A percentile compares a stretch with the other conserved stretches of the same genome.
Conservation (phyloP, 1,140 invertebrate genomes). For the Apolygus lucorum region DNA sequence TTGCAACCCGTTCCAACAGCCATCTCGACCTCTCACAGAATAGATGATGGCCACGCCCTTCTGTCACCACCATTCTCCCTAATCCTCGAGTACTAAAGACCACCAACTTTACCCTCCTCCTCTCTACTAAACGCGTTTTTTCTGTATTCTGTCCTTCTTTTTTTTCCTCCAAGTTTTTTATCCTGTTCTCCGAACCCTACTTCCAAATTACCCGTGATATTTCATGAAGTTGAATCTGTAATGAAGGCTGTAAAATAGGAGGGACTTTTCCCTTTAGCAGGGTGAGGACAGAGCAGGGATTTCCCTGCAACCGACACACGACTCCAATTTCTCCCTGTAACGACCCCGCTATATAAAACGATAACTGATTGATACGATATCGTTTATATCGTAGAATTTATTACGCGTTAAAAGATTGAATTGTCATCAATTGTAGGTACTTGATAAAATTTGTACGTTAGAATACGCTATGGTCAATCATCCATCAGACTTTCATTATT, state of each 20-base stretch:
- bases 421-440: too few relatives aligned
- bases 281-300: not conserved
- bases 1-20: too few relatives aligned
- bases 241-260: not conserved
- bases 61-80: not conserved
- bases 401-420: too few relatives aligned
- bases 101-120: not conserved
- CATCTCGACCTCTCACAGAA: too few relatives aligned
- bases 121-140: not conserved
- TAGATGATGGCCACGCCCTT: not conserved
- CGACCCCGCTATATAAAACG: not conserved
- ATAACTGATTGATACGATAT: not conserved
- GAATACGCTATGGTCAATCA: too few relatives aligned
- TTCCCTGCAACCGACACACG: not conserved
- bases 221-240: not conserved
- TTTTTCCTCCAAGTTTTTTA: not conserved
- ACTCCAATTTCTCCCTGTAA: not conserved
- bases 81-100: not conserved
- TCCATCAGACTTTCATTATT: too few relatives aligned
- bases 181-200: too few relatives aligned
- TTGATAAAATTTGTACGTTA: too few relatives aligned
- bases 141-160: not conserved
- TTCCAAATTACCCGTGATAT: not conserved
- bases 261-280: too few relatives aligned
- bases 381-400: too few relatives aligned